Base-by-base conservation (phyloP, 2,797 vertebrate species). In the Coccyzus lansbergi region DNA sequence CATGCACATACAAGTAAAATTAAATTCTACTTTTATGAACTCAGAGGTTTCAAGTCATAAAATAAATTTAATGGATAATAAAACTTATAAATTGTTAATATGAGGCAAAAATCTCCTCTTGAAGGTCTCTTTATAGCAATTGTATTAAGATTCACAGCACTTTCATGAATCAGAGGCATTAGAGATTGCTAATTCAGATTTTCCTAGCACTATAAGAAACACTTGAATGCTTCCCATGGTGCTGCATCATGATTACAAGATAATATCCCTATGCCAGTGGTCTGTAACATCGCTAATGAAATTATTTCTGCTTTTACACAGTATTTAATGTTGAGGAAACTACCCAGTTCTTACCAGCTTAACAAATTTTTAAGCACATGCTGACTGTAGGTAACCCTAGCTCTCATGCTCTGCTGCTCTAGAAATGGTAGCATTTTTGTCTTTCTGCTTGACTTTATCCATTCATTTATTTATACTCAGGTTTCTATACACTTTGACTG, bases 51-150 rank as follows among this genome's bases (percentile, higher is more conserved):
- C 40, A 34, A 34, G 48, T 9, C 26, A 25, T 38, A 91, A 86
- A 92, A 86, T 64, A 1, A 78, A 69, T 85, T 65, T 51, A 79
- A 71, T 29, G 38, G 58, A 62, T 40, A 72, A 52, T 87, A 85
- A 89, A 85, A 59, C 31, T 34, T 60, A 89, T n/a, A 94, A 90
- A 80, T 51, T 21, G 36, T 72, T 60, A 22, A 10, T 70, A 56
- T 26, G 64, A 78, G 20, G 24, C 53, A 93, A 91, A 91, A 68
- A 14, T 5, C 19, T 80, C 6, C 9, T 79, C 55, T 91, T 21
- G 15, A 34, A 79, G 20, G 64, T 62, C 64, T 72, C 63, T 63
- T 87, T 70, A 59, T n/a, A 62, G 12, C 8, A 63, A 38, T 12
- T 18, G 22, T 51, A 42, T 80, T 76, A 65, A 64, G 48, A 79